Base-by-base conservation (phyloP, 2,113 vertebrate genomes). In the Microcebus ravelobensis region DNA sequence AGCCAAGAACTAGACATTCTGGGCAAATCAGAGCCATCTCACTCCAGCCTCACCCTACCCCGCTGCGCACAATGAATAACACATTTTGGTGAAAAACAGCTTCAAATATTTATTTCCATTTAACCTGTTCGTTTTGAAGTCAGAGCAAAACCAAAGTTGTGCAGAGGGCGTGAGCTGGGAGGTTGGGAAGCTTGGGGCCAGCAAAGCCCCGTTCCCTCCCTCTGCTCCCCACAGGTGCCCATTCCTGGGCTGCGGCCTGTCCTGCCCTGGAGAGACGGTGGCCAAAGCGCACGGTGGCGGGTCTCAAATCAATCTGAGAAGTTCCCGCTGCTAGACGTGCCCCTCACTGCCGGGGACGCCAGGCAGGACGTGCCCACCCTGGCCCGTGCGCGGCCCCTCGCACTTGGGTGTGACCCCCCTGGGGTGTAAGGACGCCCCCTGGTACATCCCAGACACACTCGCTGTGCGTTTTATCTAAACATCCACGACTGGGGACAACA, bases 201-300 rank as follows among this genome's bases (percentile, higher is more conserved):
- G 21, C 23, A 9, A 25, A 21, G 17, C 9, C 10, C 1, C 6
- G 0, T 7, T 0, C 39, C 2, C 45, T 27, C 71, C 25, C 59
- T 45, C 13, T 5, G 1, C 13, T 27, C 12, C 2, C 5, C 5
- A 0, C 0, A 31, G 2, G 55, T 6, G 9, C 70, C 86, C 0
- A 3, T 57, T 39, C 39, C 55, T 0, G 21, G 31, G 55, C 70
- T 31, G 0, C 0, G 3, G 55, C 39, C 29, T 0, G 2, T 14
- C 29, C 29, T 3, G 1, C 8, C 0, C 34, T 1, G 21, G 17
- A 23, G 27, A 34, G 85, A 8, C 6, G 7, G 0, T 9, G 2
- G 11, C 34, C 17, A 13, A 21, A 12, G 8, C 10, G 29, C 25
- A 29, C 0, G 5, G 4, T 59, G 25, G 29, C 11, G 0, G 59